Evolutionary conservation across 2,113 vertebrate species (phyloP).

Genomic region (Indri indri): DNA sequence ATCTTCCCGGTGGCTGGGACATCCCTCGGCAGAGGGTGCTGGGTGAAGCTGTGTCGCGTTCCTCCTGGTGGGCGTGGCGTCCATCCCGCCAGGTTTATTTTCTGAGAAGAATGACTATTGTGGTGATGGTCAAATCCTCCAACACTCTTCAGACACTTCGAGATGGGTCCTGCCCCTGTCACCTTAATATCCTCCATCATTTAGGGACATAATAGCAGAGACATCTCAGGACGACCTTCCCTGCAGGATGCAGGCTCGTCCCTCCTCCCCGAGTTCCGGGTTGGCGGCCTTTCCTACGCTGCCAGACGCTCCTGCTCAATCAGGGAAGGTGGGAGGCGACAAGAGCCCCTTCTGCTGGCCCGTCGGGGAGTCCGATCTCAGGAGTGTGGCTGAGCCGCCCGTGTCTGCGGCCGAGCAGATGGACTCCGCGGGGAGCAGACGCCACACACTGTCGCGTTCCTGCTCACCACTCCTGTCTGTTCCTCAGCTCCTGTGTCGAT

Average conservation of each 20-base stretch:
- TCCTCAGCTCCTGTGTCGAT: rapidly evolving
- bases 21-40: rapidly evolving
- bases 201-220: not conserved
- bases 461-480: rapidly evolving
- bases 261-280: rapidly evolving
- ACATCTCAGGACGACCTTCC: not conserved
- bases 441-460: rapidly evolving
- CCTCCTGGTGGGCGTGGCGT: no score
- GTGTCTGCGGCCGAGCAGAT: not conserved
- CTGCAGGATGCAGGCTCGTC: rapidly evolving
- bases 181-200: not conserved
- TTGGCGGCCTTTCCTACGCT: not conserved
- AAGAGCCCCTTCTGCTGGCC: not conserved
- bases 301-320: not conserved
- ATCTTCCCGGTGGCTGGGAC: not conserved
- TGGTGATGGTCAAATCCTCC: not conserved
- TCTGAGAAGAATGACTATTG: not conserved
- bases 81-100: not conserved
- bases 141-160: not conserved
- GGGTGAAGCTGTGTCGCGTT: rapidly evolving
- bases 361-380: rapidly evolving
- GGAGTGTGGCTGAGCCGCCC: not conserved
- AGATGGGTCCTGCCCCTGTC: not conserved
- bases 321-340: not conserved
- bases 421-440: not conserved